Base-by-base conservation (phyloP, 2,797 vertebrate species). In the Taeniopygia guttata region DNA sequence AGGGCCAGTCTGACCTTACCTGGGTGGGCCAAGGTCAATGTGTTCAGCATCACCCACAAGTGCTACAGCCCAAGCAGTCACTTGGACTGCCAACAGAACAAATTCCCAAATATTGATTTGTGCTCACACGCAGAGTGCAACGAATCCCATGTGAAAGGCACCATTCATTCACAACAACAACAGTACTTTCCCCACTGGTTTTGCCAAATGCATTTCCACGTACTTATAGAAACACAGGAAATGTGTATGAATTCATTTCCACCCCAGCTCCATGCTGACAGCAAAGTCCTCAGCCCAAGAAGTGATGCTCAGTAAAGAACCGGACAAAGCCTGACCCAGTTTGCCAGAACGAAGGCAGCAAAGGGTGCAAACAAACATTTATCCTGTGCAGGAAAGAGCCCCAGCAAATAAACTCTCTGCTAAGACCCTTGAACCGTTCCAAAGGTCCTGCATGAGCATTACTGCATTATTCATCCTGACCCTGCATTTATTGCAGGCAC, bases 341-440 rank as follows among this genome's bases (percentile, higher is more conserved):
- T 23, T 3, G 32, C 12, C 52, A 73, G 45, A 40, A 51, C 12
- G 5, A 40, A 90, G 46, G 49, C 82, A 74, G 56, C 32, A 40
- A 32, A 64, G 34, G 12, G 8, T 8, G 5, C 11, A 11, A 58
- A 8, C 5, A 4, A 46, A 23, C 2, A 15, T 40, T 83, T 66
- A 23, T 30, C 30, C 26, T 30, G 55, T 1, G 9, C 48, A 83
- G 45, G 10, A 19, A 54, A 27, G 34, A 84, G 11, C 19, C 11
- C 32, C 48, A 43, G 58, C 10, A 36, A 32, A 34, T 11, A 6
- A 86, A 52, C 5, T 42, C 36, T 48, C 9, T 3, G 3, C 25
- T 30, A 36, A 43, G 17, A 36, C 2, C 67, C 67, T 0, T 42
- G 18, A 59, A n/a, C 15, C 1, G 7, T 29, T 32, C 14, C 0